Base-by-base conservation (phyloP, 2,888 invertebrate genomes). In the Tachystola acroxantha region DNA sequence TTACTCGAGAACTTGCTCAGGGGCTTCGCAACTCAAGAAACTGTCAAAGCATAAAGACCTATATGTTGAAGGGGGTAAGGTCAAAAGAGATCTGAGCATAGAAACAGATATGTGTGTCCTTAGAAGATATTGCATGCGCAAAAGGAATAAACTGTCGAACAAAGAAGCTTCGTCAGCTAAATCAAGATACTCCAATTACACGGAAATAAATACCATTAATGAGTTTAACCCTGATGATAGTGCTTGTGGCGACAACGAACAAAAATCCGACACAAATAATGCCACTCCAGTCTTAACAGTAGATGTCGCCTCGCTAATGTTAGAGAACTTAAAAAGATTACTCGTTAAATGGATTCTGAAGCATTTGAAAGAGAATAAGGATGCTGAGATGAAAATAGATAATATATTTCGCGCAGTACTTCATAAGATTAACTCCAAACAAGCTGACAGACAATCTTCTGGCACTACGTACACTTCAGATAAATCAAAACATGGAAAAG, bases 31-130 rank as follows among this genome's bases (percentile, higher is more conserved):
- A 22, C 41, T 48, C 22, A 55, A 61, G 36, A 65, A 64, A 26
- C 26, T 55, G 12, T 62, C 65, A 10, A 50, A 54, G 26, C 47
- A 45, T 3, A 55, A 56, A 5, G 43, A 46, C 0, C 58, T 64
- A 28, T 64, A 64, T 26, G 40, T 41, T 7, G 51, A 66, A 1
- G 60, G 55, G 14, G 60, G 53, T 0, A 71, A 57, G 49, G 5
- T 65, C 0, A 82, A 75, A 55, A 64, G 68, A 46, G 81, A 85
- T 46, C 49, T 80, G 0, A 73, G 84, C 35, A 49, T 80, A 5
- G 85, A 80, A 58, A 85, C 85, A 1, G 75, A 77, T 33, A 45
- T 72, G 9, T 85, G 85, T 40, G 57, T 72, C 19, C 48, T 81
- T 0, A 64, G 78, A 42, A 63, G 76, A 31, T 60, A 68, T 43